Conservation (phyloP, 1,140 invertebrate genomes). For the Homalodisca vitripennis region DNA sequence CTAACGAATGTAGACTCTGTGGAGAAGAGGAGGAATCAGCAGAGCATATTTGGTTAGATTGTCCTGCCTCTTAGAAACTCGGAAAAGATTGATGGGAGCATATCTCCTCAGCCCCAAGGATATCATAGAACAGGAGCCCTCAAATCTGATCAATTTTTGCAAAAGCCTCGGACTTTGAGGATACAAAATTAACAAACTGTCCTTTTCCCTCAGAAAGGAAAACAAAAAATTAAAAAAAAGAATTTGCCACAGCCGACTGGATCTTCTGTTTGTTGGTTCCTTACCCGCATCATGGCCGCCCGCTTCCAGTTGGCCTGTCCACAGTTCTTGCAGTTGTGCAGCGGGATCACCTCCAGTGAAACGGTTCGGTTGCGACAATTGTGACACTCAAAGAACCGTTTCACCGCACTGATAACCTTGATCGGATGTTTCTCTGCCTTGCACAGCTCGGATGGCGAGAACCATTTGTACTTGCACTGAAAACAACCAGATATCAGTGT, state of each 20-base stretch:
- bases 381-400: constrained; percentile 88
- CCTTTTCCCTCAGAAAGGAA: not conserved
- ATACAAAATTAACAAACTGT: too few relatives aligned
- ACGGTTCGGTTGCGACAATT: constrained; percentile 82
- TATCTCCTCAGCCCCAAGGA: too few relatives aligned
- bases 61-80: too few relatives aligned
- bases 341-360: constrained; percentile 73
- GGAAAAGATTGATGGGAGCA: too few relatives aligned
- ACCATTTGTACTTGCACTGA: constrained; percentile 84
- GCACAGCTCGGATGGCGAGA: constrained; percentile 80
- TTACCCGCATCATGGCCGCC: constrained; percentile 66
- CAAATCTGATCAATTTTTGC: too few relatives aligned
- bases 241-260: not conserved
- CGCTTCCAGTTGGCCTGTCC: constrained; percentile 69
- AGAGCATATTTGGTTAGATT: too few relatives aligned
- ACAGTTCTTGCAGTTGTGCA: constrained; percentile 75
- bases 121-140: too few relatives aligned
- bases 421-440: constrained; percentile 77
- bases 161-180: too few relatives aligned
- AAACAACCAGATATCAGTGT: constrained; percentile 41
- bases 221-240: not conserved
- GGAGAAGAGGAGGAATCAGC: too few relatives aligned
- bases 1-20: too few relatives aligned
- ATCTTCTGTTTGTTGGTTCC: too few relatives aligned
- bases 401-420: constrained; percentile 73